phyloP scores from a whole-genome alignment of 2,888 invertebrate genomes.

The Lymantria dispar region DNA sequence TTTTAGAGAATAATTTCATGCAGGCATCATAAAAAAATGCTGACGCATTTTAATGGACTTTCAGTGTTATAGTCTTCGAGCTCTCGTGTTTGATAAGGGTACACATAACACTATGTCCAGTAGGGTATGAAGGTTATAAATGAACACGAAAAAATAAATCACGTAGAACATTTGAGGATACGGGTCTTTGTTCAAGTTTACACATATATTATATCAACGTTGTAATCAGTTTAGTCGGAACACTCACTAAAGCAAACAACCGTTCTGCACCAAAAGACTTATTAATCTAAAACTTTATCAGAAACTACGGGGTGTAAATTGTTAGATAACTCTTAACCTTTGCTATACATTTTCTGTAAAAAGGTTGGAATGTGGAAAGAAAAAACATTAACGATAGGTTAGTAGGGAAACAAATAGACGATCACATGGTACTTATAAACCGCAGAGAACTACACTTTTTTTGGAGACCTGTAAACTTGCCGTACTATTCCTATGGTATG shows the following conservation, averaged over 20 bases:
- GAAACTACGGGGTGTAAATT: background rate
- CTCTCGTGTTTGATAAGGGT: conserved; percentile 34
- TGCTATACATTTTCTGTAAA: background rate
- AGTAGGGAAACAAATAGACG: background rate
- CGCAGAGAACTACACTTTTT: background rate
- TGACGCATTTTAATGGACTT: conserved; percentile 31
- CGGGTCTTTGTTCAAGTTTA: background rate
- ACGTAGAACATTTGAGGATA: background rate
- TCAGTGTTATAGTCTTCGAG: conserved; percentile 25
- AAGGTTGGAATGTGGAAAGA: background rate
- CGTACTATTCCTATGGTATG: too few species aligned
- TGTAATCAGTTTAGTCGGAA: conserved; percentile 1
- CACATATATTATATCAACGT: background rate
- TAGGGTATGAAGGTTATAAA: conserved; percentile 1
- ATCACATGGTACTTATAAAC: background rate
- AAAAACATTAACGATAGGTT: background rate
- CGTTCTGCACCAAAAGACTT: background rate
- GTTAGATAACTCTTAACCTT: background rate
- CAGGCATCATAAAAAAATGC: conserved; percentile 16
- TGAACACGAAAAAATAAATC: background rate
- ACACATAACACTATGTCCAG: conserved; percentile 15
- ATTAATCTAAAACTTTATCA: conserved; percentile 1
- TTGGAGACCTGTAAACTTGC: too few species aligned
- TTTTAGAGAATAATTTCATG: conserved; percentile 6
- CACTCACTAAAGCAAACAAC: background rate